Conservation (phyloP, 2,888 invertebrate species). For the Uloborus plumipes region DNA sequence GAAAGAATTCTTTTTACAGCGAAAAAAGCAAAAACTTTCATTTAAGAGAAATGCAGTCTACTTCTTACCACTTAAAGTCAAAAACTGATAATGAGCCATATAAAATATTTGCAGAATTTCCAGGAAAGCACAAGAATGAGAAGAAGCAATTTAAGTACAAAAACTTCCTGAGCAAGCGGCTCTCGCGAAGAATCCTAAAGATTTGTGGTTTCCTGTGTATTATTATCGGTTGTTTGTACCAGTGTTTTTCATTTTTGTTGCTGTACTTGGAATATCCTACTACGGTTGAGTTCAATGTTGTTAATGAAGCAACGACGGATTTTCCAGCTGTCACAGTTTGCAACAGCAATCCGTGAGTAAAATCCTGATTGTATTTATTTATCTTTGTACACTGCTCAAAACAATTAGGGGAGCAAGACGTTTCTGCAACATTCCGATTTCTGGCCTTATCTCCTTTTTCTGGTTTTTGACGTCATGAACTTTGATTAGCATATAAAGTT, state of each 20-base stretch:
- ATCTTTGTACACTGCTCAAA: too few species aligned
- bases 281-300: slow-evolving; percentile 46
- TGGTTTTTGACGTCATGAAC: neutral
- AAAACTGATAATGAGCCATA: neutral
- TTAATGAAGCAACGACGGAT: slow-evolving; percentile 23
- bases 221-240: slow-evolving; percentile 36
- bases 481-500: too few species aligned
- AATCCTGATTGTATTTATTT: neutral
- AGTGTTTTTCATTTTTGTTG: slow-evolving; percentile 31
- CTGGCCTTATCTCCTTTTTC: neutral
- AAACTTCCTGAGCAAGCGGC: neutral
- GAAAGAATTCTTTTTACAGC: too few species aligned
- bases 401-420: too few species aligned
- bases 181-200: slow-evolving; percentile 7
- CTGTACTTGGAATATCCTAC: slow-evolving; percentile 40
- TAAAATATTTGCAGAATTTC: neutral
- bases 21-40: too few species aligned
- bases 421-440: too few species aligned
- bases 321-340: slow-evolving; percentile 59
- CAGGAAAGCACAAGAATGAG: neutral
- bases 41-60: too few species aligned
- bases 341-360: slow-evolving; percentile 59
- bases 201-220: slow-evolving; percentile 26
- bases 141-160: neutral
- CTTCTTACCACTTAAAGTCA: too few species aligned